These are phyloP conservation scores for Drosophila kambysellisi DNA, from an alignment of 2,888 invertebrate species.

Conservation along the genomic window DNA sequence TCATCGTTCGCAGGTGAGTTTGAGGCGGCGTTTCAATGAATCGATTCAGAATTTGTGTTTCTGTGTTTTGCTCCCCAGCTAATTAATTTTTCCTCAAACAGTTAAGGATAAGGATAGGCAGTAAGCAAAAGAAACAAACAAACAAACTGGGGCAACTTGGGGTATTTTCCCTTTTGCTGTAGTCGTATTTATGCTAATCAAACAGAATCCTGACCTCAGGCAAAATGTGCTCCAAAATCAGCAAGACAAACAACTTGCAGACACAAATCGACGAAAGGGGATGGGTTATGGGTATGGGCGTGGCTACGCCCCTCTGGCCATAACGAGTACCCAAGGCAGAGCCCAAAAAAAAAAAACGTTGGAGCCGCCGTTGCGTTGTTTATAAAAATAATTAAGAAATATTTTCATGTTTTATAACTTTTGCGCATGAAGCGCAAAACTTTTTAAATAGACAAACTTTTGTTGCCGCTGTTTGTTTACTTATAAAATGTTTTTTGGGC, in stretches of 20 bases:
- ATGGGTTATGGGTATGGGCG: background rate
- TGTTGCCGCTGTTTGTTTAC: constrained; percentile 76
- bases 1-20: constrained; percentile 38
- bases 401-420: constrained; percentile 81
- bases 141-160: constrained; percentile 6
- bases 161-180: constrained; percentile 38
- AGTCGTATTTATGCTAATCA: constrained; percentile 75
- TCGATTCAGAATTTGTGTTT: constrained; percentile 10
- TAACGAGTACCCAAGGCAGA: constrained; percentile 22
- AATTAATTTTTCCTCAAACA: constrained; percentile 48
- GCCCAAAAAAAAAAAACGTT: constrained; percentile 21
- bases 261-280: constrained; percentile 47
- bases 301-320: constrained; percentile 5
- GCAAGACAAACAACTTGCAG: constrained; percentile 70
- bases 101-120: background rate
- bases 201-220: constrained; percentile 80
- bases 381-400: constrained; percentile 82
- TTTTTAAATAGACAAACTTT: constrained; percentile 80
- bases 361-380: constrained; percentile 61
- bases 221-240: constrained; percentile 63
- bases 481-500: constrained; percentile 62
- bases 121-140: background rate
- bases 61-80: constrained; percentile 25
- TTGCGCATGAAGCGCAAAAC: constrained; percentile 69
- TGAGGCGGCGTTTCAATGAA: constrained; percentile 9